phyloP scores from a whole-genome alignment of 2,113 vertebrate species.

The Percina caprodes region DNA sequence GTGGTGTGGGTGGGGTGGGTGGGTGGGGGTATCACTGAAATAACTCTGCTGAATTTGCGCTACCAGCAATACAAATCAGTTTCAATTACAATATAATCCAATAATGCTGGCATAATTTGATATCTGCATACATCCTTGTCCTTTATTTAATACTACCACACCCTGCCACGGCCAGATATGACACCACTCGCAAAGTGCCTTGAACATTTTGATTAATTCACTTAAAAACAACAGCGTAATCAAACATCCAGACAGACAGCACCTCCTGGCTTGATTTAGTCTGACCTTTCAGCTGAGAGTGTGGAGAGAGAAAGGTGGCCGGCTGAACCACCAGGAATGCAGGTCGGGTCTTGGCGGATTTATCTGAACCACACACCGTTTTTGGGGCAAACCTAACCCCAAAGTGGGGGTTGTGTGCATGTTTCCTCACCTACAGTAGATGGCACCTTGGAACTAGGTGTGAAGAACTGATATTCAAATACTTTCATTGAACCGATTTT shows the following conservation, averaged over 20 bases:
- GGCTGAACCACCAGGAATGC: slow-evolving; percentile 62
- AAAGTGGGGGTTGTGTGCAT: slow-evolving; percentile 6
- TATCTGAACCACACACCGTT: slow-evolving; percentile 15
- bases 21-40: slow-evolving; percentile 52
- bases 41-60: slow-evolving; percentile 46
- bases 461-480: background rate
- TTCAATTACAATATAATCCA: slow-evolving; percentile 55
- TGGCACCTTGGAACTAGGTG: background rate
- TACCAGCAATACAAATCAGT: slow-evolving; percentile 50
- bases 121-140: slow-evolving; percentile 57
- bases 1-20: background rate
- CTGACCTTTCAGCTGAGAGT: slow-evolving; percentile 65
- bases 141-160: slow-evolving; percentile 48
- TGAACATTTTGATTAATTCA: slow-evolving; percentile 72
- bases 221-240: slow-evolving; percentile 66
- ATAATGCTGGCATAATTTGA: slow-evolving; percentile 62
- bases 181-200: slow-evolving; percentile 55
- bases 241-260: slow-evolving; percentile 37
- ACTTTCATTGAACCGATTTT: background rate
- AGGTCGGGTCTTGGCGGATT: slow-evolving; percentile 41
- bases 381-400: slow-evolving; percentile 20
- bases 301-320: slow-evolving; percentile 26
- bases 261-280: slow-evolving; percentile 68
- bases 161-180: slow-evolving; percentile 62
- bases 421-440: slow-evolving; percentile 14